Evolutionary conservation across 2,113 vertebrate genomes (phyloP).

Genomic region (Jacana jacana): DNA sequence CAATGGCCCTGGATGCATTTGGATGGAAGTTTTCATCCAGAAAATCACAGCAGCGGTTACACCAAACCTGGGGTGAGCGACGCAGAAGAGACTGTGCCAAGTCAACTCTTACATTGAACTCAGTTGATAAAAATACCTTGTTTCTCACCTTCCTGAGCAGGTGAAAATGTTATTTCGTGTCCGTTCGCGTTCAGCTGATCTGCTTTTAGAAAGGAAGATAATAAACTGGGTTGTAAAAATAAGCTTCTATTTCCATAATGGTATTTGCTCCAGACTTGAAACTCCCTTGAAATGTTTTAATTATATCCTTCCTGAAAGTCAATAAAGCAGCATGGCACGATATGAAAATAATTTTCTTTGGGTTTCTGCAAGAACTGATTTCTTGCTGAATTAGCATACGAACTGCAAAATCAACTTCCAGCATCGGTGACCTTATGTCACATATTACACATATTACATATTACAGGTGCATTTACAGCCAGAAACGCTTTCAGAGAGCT

Average conservation of each 20-base stretch:
- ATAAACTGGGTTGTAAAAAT: background rate
- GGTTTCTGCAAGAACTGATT: background rate
- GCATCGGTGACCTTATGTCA: background rate
- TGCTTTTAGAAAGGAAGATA: background rate
- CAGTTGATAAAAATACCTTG: background rate
- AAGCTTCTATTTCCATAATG: background rate
- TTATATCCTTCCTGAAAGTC: background rate
- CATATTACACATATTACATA: no score
- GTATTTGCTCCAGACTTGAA: background rate
- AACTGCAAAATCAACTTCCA: constrained; percentile 14
- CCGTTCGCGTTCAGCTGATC: background rate
- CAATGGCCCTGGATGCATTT: background rate
- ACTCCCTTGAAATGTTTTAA: background rate
- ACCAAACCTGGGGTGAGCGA: background rate
- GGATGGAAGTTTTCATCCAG: background rate
- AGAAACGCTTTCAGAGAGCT: background rate
- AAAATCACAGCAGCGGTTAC: background rate
- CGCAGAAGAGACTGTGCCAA: background rate
- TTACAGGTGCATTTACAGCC: background rate
- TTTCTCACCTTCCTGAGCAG: background rate
- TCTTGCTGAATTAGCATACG: background rate
- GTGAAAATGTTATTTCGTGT: background rate
- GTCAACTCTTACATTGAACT: background rate
- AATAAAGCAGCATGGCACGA: background rate
- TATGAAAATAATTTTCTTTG: background rate